phyloP scores from a whole-genome alignment of 2,113 vertebrate species.

The Phalacrocorax pelagicus region DNA sequence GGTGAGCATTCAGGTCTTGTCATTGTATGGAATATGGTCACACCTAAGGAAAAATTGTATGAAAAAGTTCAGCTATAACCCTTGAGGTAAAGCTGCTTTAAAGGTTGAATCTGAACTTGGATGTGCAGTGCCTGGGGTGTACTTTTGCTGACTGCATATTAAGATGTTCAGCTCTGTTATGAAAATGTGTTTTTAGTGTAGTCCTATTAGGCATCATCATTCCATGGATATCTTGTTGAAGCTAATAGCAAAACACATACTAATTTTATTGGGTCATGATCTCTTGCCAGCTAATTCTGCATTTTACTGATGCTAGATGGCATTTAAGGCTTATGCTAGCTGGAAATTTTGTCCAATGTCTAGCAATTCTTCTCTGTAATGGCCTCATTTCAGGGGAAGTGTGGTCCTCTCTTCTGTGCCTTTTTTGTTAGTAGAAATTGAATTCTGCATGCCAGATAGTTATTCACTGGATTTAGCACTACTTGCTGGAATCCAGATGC shows the following conservation, averaged over 20 bases:
- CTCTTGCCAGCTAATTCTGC: fast-evolving
- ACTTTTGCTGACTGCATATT: neutral
- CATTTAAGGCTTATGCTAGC: neutral
- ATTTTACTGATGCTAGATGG: neutral
- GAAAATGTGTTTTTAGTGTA: neutral
- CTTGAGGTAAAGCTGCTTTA: neutral
- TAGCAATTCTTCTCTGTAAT: neutral
- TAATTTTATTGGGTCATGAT: neutral
- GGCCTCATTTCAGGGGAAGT: neutral
- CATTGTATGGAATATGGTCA: neutral
- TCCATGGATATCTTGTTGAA: neutral
- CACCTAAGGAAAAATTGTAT: neutral
- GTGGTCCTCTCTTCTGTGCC: neutral
- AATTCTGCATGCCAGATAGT: neutral
- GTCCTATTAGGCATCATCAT: neutral
- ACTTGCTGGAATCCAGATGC: neutral
- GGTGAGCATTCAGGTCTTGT: neutral
- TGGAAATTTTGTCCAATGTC: neutral
- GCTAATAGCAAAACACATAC: neutral
- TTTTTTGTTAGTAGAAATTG: neutral
- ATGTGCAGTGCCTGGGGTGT: neutral
- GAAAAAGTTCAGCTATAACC: neutral
- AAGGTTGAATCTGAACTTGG: neutral
- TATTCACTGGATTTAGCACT: neutral
- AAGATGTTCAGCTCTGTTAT: neutral